Evolutionary conservation across 1,140 invertebrate genomes (phyloP).

Genomic region (Bombus superbus): DNA sequence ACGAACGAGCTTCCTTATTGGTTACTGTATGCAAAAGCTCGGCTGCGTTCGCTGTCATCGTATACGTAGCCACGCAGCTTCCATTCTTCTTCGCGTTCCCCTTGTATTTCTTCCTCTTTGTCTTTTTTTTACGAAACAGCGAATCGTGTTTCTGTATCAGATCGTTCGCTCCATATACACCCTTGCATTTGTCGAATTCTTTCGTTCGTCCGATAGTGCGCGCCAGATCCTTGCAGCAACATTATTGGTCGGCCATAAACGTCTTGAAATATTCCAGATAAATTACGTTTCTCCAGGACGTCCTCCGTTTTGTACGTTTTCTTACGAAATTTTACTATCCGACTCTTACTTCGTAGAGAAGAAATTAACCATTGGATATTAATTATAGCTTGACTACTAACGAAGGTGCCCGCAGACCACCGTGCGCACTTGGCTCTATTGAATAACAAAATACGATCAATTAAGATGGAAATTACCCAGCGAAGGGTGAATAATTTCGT

Average conservation of each 20-base stretch:
- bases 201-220: neutral
- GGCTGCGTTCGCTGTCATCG: slow-evolving; percentile 25
- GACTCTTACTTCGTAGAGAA: too few species aligned
- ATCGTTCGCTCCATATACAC: neutral
- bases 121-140: slow-evolving; percentile 25
- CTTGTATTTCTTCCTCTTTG: neutral
- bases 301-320: neutral
- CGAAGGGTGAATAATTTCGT: neutral
- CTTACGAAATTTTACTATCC: neutral
- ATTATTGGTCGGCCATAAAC: neutral
- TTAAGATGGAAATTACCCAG: neutral
- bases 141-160: slow-evolving; percentile 15
- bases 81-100: slow-evolving; percentile 13
- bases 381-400: neutral
- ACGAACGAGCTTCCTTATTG: slow-evolving; percentile 53
- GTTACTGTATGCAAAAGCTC: slow-evolving; percentile 47
- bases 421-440: neutral
- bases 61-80: slow-evolving; percentile 4
- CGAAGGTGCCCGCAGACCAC: neutral
- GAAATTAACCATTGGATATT: neutral
- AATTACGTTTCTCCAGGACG: too few species aligned
- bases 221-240: neutral
- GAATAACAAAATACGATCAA: neutral
- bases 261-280: neutral
- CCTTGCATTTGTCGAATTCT: slow-evolving; percentile 30